phyloP scores from a whole-genome alignment of 1,140 invertebrate genomes.

The Monomorium pharaonis region DNA sequence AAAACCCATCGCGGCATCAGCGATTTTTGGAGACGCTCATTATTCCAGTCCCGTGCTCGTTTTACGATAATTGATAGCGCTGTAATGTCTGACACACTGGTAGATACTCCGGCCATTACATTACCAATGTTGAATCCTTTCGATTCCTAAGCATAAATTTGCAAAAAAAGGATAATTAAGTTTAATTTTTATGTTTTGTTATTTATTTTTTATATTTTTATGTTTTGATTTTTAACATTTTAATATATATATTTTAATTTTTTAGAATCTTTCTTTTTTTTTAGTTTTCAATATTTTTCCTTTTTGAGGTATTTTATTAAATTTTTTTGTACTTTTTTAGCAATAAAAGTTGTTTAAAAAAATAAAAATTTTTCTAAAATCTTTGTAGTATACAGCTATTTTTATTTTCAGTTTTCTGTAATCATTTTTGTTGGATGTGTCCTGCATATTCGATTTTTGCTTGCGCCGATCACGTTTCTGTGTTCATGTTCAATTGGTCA shows the following conservation, averaged over 20 bases:
- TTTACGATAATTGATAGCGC: slow-evolving; percentile 32
- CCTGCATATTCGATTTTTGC: slow-evolving; percentile 23
- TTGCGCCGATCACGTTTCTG: slow-evolving; percentile 14
- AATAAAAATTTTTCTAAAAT: background rate
- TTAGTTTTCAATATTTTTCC: background rate
- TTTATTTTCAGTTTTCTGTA: background rate
- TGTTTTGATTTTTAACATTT: background rate
- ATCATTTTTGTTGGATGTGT: slow-evolving; percentile 3
- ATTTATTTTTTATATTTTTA: background rate
- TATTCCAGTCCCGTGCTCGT: background rate
- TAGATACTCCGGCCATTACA: background rate
- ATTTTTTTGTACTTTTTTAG: background rate
- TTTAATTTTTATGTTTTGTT: background rate
- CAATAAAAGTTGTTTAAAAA: background rate
- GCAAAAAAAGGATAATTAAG: background rate
- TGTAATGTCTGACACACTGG: background rate
- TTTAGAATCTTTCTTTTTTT: background rate
- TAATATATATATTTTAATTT: background rate
- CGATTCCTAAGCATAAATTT: background rate
- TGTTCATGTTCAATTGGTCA: slow-evolving; percentile 41
- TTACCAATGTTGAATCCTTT: background rate
- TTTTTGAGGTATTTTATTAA: background rate
- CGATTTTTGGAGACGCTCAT: slow-evolving; percentile 46
- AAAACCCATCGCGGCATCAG: slow-evolving; percentile 24
- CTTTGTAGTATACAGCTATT: background rate